phyloP scores from a whole-genome alignment of 2,113 vertebrate species.

The Gymnogyps californianus region DNA sequence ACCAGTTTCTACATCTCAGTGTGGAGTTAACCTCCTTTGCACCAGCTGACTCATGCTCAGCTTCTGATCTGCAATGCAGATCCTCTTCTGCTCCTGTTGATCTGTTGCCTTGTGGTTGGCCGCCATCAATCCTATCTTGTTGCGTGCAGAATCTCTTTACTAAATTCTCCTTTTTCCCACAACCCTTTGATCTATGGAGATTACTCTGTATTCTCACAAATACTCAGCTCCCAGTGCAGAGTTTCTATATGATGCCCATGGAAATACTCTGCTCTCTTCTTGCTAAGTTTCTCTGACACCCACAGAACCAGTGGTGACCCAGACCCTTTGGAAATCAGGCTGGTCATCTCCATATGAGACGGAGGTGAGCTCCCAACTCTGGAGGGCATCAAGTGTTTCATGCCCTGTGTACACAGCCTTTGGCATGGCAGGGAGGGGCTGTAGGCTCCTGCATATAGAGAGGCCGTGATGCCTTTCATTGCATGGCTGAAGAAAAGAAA shows the following conservation, averaged over 20 bases:
- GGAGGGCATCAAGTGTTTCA: neutral
- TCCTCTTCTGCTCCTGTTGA: neutral
- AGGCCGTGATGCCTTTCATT: neutral
- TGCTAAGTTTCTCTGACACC: neutral
- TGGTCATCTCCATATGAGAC: neutral
- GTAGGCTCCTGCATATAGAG: neutral
- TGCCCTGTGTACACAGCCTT: neutral
- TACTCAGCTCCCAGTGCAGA: neutral
- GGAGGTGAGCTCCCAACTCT: neutral
- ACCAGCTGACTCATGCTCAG: neutral
- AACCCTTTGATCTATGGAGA: accelerated
- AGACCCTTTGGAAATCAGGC: neutral
- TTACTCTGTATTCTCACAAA: neutral
- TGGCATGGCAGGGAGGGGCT: neutral
- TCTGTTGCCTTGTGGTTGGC: neutral
- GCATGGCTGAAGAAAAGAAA: neutral
- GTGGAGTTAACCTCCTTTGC: neutral
- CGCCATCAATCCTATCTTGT: neutral
- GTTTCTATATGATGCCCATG: neutral
- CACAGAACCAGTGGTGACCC: accelerated
- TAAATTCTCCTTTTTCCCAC: neutral
- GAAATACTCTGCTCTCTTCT: neutral
- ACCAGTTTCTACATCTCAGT: neutral
- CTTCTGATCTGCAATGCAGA: neutral
- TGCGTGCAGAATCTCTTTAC: neutral